Conservation (phyloP, 2,113 vertebrate genomes). For the Zosterops hypoxanthus region DNA sequence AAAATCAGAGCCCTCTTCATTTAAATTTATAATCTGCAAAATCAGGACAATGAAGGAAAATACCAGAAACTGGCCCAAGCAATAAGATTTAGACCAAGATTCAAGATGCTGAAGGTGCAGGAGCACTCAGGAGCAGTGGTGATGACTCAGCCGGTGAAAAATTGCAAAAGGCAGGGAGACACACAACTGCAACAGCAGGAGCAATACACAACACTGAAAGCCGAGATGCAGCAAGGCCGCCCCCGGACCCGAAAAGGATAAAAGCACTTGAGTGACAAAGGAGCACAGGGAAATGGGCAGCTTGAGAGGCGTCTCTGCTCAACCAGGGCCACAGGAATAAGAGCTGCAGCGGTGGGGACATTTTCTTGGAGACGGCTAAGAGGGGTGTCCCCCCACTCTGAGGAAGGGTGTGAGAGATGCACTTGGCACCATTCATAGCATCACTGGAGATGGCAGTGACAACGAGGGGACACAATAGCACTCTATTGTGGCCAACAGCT, state of each 20-base stretch:
- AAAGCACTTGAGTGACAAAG: background rate
- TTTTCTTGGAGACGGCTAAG: background rate
- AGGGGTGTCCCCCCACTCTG: accelerated
- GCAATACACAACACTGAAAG: background rate
- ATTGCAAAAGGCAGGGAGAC: background rate
- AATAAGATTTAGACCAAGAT: background rate
- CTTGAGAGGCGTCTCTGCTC: background rate
- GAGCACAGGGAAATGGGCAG: background rate
- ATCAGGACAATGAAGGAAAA: conserved; percentile 11
- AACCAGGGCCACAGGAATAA: background rate
- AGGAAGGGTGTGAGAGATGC: background rate
- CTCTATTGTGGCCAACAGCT: background rate
- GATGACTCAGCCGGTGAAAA: background rate
- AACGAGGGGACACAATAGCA: accelerated
- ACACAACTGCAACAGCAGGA: background rate
- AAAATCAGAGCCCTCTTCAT: conserved; percentile 43
- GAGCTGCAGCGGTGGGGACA: background rate
- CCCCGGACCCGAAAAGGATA: background rate
- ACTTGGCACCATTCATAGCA: background rate
- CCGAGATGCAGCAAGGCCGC: background rate
- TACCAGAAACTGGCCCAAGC: background rate
- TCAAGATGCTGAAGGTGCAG: background rate
- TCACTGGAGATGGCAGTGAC: background rate
- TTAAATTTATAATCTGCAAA: conserved; percentile 50
- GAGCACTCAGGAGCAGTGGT: background rate